A percentile compares a stretch with the other conserved stretches of the same genome.
These are phyloP conservation scores for Amblyraja radiata DNA, from an alignment of 2,797 vertebrate genomes.

Conservation along the genomic window DNA sequence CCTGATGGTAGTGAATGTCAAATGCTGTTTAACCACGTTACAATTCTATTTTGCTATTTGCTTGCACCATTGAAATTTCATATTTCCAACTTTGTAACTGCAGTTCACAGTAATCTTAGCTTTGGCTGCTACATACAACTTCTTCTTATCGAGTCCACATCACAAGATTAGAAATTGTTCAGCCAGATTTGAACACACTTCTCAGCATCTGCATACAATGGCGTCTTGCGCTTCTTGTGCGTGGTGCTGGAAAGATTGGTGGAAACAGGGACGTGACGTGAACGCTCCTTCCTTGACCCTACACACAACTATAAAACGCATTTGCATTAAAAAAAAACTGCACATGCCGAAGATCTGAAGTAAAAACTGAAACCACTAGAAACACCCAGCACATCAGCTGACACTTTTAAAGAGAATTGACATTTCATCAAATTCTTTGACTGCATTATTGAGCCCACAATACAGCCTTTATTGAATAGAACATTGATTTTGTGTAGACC, in stretches of 20 bases:
- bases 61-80: not conserved
- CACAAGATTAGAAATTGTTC: no score
- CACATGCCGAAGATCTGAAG: not conserved
- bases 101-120: not conserved
- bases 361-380: not conserved
- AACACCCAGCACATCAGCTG: not conserved
- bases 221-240: no score
- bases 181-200: no score
- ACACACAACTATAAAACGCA: not conserved
- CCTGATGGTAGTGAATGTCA: not conserved
- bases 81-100: not conserved
- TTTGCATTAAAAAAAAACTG: not conserved
- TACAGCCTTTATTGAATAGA: not conserved
- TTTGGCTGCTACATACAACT: not conserved
- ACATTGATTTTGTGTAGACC: not conserved
- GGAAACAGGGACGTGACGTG: no score
- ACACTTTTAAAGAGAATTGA: not conserved
- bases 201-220: no score
- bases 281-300: no score
- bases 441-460: not conserved
- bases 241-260: no score
- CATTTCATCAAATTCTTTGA: not conserved
- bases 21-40: not conserved
- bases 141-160: no score
- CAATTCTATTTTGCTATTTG: not conserved